Base-by-base conservation (phyloP, 37 sponge, comb jelly and placozoan species). In the Tethya wilhelma region DNA sequence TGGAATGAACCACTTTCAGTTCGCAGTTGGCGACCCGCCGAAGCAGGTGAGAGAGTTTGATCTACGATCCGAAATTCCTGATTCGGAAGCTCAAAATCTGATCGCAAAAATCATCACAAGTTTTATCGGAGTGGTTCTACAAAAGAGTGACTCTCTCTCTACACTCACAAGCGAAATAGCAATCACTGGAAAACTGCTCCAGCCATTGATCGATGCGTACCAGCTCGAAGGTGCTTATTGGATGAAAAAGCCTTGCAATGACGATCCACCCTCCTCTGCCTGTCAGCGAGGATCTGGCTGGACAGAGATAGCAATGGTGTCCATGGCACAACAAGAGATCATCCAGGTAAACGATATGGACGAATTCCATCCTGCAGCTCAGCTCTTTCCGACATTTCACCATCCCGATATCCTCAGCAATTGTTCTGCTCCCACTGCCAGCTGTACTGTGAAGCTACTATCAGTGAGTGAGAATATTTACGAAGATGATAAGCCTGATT, bases 1-100 rank as follows among this genome's bases (percentile, higher is more conserved):
- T 25, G 95, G 95, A 30, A 87, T 94, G 82, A 77, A 62, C 34
- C 90, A 94, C 72, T 73, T 90, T 43, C 79, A 94, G 68, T 87
- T 84, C 68, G 88, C 90, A 8, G 82, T 84, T 20, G 91, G 95
- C 4, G 33, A 49, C 28, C 65, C 68, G 20, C 87, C 88, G 26
- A 4, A 37, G 23, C 44, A 63, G 2, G 76, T 90, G 4, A 75
- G 83, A 44, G 82, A 82, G 1, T 59, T 63, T 42, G 95, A 94
- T 56, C 60, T 94, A 22, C 77, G 78, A 38, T 72, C 95, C 38
- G 95, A 94, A 38, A 86, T 94, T 0, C 30, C 75, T 29, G 67
- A 77, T 41, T 82, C 84, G 55, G 73, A 68, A n/a, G 95, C 90
- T 37, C 90, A 90, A 53, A 64, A 20, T 1, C 32, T 28, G 19